These are phyloP conservation scores for Ivindomyrus marchei DNA, from an alignment of 2,113 vertebrate species.

Conservation along the genomic window DNA sequence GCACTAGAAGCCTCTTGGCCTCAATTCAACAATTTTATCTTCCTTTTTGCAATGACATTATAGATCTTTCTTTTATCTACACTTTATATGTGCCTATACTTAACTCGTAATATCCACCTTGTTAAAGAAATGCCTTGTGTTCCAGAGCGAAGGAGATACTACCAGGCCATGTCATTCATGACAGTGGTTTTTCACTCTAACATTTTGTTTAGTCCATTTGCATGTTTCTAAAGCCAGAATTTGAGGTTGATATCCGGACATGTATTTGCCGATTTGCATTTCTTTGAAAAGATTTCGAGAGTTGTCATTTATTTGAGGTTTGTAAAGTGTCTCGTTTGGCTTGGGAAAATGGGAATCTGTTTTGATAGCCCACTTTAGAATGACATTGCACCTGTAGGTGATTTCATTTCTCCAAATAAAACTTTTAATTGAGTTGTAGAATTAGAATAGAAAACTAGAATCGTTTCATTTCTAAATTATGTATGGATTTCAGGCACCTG, in stretches of 20 bases:
- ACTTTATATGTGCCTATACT: not conserved
- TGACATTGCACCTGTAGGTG: slow-evolving; percentile 20
- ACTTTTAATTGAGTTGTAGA: slow-evolving; percentile 17
- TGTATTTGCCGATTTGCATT: slow-evolving; percentile 5
- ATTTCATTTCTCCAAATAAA: slow-evolving; percentile 37
- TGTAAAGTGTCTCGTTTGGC: not conserved
- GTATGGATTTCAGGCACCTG: slow-evolving; percentile 37
- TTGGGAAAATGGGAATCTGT: slow-evolving; percentile 5
- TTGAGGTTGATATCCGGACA: not conserved
- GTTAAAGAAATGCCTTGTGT: not conserved
- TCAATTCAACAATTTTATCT: not conserved
- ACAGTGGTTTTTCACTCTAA: not conserved
- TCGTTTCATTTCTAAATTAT: slow-evolving; percentile 42
- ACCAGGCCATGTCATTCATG: not conserved
- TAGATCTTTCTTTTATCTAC: not conserved
- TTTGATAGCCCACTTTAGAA: not conserved
- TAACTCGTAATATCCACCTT: not conserved
- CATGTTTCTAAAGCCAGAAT: slow-evolving; percentile 17
- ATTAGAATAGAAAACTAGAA: slow-evolving; percentile 40
- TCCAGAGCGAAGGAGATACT: not conserved
- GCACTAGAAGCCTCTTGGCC: not conserved
- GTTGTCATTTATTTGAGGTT: slow-evolving; percentile 4
- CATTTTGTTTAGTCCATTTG: not conserved
- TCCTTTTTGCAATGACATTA: not conserved
- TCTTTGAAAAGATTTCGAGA: slow-evolving; percentile 2